Base-by-base conservation (phyloP, 2,797 vertebrate genomes). In the Mormyrus hasselquistii region DNA sequence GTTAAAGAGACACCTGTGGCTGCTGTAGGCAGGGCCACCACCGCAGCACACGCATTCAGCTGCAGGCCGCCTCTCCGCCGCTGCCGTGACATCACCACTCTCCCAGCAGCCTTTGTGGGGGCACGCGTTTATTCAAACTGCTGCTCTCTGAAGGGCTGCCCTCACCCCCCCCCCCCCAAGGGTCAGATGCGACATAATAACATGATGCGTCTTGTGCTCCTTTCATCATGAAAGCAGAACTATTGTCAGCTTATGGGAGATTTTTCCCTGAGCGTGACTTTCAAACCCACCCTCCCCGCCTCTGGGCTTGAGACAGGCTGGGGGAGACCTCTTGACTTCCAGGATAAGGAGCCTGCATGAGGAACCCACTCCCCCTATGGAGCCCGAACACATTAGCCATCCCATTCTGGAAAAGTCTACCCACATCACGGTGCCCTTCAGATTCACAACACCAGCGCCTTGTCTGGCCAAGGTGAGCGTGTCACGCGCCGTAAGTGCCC, bases 1-100 rank as follows among this genome's bases (percentile, higher is more conserved):
- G 79, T 87, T 87, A 89, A 90, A 90, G 82, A 69, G 87, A 89
- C 88, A 87, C 84, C 88, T 86, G 88, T 14, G 84, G 59, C 73
- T 14, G 41, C 41, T 12, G 50, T 29, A 83, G 59, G 87, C 47
- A 19, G 65, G 25, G 62, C 83, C 73, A 44, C 86, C 50, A 52
- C 25, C 3, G 19, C 84, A 49, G 88, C 82, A 79, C 49, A 85
- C 65, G 69, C 79, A 88, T 84, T 88, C 82, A 14, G 55, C 49
- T 88, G 16, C 19, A 38, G 8, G 57, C 87, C 87, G 22, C 38
- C 55, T 25, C 29, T 2, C 2, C 19, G 38, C 57, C 59, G 5
- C 88, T 7, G 29, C 57, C 2, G 10, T 86, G 88, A 88, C 82
- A 59, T 73, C 47, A 73, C 29, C 29, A 10, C 4, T 25, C 47